These are phyloP conservation scores for Coregonus sp. DNA, from an alignment of 2,797 vertebrate species.

Conservation along the genomic window DNA sequence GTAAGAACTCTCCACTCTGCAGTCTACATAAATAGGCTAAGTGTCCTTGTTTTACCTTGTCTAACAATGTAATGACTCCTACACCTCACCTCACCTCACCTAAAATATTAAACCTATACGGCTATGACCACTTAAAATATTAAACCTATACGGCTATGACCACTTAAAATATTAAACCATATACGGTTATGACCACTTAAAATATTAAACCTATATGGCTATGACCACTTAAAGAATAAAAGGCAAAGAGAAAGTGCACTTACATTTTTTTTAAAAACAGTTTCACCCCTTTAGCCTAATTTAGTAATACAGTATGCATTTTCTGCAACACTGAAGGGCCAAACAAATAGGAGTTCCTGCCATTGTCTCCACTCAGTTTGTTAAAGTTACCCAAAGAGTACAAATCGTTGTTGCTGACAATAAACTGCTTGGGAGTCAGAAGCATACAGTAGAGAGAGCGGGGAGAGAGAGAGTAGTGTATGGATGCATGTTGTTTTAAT, in stretches of 20 bases:
- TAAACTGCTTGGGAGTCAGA: conserved; percentile 45
- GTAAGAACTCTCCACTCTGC: neutral
- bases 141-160: no score
- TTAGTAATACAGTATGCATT: neutral
- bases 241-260: conserved; percentile 11
- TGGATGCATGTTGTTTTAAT: conserved; percentile 28
- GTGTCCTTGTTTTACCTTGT: conserved; percentile 23
- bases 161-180: no score
- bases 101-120: neutral
- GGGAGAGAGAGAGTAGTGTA: neutral
- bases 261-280: neutral
- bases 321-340: neutral
- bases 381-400: conserved; percentile 15
- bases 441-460: conserved; percentile 20
- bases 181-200: no score
- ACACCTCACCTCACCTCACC: neutral
- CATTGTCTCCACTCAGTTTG: neutral
- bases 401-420: conserved; percentile 6
- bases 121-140: neutral
- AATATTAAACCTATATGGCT: no score
- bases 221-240: no score
- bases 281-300: neutral
- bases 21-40: conserved; percentile 12
- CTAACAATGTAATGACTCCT: conserved; percentile 9
- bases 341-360: neutral